Evolutionary conservation across 2,113 vertebrate genomes (phyloP), one percentile per base, ranked within the genome.

Genomic region (Gnathonemus echidnorhynchus): DNA sequence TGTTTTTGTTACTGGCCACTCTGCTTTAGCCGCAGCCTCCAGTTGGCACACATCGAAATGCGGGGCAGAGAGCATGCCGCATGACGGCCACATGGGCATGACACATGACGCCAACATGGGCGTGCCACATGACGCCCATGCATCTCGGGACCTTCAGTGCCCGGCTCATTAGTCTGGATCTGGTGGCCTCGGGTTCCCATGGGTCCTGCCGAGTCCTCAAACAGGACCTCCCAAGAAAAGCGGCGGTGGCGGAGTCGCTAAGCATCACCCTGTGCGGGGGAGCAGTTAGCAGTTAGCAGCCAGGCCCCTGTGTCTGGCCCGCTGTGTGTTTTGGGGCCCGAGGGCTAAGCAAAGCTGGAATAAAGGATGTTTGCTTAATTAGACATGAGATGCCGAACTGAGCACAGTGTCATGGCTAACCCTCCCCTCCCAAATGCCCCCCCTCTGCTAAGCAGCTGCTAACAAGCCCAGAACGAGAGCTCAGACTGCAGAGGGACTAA

Each of bases 401-500:
- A 87, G 27, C 86, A 46, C 49, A 7, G 49, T 52, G 48, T 52
- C 48, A 35, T 31, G 27, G 48, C 50, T 52, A n/a, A 52, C 13
- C 49, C 49, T 24, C 86, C 3, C 48, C 27, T 8, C 49, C 27
- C 85, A 39, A 19, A 2, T 7, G 0, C 42, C 19, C 83, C 42
- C 21, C 8, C 83, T 5, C 24, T 5, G 2, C 24, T 80, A 80
- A 80, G 74, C 74, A 80, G 35, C 84, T 53, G 19, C 86, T 87
- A 53, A 35, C 50, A 53, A 87, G 49, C n/a, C 15, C 50, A 35
- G 27, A 87, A 53, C n/a, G 48, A 52, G 50, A 48, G 49, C 86
- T 87, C n/a, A 53, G 86, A 53, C 35, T 87, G 49, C 86, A 87
- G 50, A 56, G 86, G 86, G 86, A 87, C 48, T 53, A 87, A 87